Evolutionary conservation across 2,113 vertebrate genomes (phyloP).

Genomic region (Psephotus haematonotus): DNA sequence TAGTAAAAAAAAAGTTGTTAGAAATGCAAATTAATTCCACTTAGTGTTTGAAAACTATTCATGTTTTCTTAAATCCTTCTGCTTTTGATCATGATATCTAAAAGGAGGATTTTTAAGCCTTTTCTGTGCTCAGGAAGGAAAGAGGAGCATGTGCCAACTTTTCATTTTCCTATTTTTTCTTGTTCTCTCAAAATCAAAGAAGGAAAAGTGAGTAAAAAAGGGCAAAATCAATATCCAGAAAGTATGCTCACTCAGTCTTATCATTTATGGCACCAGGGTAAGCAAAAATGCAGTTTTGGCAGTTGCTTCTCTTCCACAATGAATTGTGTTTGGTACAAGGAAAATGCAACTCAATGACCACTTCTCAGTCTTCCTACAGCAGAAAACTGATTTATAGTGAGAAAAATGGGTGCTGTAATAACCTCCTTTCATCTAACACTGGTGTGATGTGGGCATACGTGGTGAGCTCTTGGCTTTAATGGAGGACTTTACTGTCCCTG

Average conservation of each 20-base stretch:
- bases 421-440: fast-evolving
- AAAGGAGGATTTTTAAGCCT: neutral
- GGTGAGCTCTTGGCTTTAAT: neutral
- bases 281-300: neutral
- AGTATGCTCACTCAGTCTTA: neutral
- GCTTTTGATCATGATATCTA: neutral
- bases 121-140: neutral
- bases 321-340: neutral
- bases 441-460: fast-evolving
- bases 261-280: neutral
- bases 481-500: neutral
- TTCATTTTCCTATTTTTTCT: neutral
- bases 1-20: neutral
- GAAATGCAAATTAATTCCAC: neutral
- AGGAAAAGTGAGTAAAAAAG: neutral
- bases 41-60: neutral
- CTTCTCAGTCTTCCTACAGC: neutral
- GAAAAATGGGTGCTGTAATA: neutral
- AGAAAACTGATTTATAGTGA: neutral
- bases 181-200: neutral
- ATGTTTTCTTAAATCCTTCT: neutral
- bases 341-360: fast-evolving
- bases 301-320: neutral
- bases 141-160: neutral
- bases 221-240: neutral